Conservation (phyloP, 1,140 invertebrate species). For the Drosophila repleta region DNA sequence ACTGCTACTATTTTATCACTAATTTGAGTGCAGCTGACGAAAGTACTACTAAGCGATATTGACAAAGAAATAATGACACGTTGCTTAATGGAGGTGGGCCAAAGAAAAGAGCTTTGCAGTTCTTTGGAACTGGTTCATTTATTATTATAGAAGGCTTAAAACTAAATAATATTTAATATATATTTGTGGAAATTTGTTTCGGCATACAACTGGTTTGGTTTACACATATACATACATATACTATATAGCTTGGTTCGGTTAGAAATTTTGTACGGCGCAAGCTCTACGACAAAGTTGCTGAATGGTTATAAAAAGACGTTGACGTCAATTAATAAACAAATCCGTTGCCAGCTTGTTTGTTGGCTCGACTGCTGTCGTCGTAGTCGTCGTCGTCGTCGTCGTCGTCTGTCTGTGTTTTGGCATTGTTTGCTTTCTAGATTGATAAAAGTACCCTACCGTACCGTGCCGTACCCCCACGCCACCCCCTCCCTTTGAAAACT, state of each 20-base stretch:
- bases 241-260: background rate
- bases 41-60: background rate
- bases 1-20: background rate
- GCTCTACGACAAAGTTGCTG: background rate
- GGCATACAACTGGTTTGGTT: no score
- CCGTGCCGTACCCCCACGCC: background rate
- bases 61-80: background rate
- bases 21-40: background rate
- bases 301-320: slow-evolving; percentile 43
- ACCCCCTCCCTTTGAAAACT: no score
- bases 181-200: no score
- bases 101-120: no score
- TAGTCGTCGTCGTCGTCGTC: no score
- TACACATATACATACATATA: background rate
- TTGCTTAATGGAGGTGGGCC: background rate
- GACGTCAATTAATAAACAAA: slow-evolving; percentile 71
- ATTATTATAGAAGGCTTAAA: no score
- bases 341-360: slow-evolving; percentile 33
- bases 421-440: slow-evolving; percentile 49
- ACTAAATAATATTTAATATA: no score
- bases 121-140: no score
- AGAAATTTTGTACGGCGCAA: background rate
- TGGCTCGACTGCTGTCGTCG: slow-evolving; percentile 2
- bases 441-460: background rate
- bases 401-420: slow-evolving; percentile 10